Evolutionary conservation across 2,797 vertebrate species (phyloP).

Genomic region (Lophius americanus): DNA sequence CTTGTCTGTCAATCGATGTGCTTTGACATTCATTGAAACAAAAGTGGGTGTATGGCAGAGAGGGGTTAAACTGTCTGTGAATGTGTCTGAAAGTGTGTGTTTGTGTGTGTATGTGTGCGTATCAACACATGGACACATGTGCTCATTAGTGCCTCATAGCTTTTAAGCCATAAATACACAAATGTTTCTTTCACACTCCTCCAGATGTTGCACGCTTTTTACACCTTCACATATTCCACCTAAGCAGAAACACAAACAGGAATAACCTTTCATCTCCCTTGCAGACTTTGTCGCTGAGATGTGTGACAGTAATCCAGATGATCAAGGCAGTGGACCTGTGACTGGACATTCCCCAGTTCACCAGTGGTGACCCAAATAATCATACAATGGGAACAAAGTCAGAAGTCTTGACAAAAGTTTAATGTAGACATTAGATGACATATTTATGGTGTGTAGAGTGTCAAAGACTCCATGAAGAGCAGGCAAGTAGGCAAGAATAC

Average conservation of each 20-base stretch:
- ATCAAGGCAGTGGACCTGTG: conserved; percentile 12
- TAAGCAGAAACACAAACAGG: conserved; percentile 80
- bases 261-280: conserved; percentile 67
- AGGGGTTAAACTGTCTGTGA: conserved; percentile 6
- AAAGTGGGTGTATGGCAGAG: neutral
- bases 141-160: conserved; percentile 23
- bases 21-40: conserved; percentile 26
- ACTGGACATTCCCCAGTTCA: neutral
- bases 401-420: neutral
- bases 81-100: neutral
- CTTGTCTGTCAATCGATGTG: conserved; percentile 15
- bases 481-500: too few species aligned
- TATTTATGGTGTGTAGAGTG: neutral
- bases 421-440: neutral
- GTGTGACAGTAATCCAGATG: conserved; percentile 37
- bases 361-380: neutral
- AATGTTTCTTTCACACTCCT: conserved; percentile 50
- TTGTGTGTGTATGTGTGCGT: neutral
- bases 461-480: too few species aligned
- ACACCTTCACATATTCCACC: conserved; percentile 62
- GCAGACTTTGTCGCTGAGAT: conserved; percentile 42
- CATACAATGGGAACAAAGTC: neutral
- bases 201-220: conserved; percentile 49
- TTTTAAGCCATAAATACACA: conserved; percentile 55
- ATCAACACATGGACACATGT: conserved; percentile 24